Conservation (phyloP, 2,888 invertebrate species). For the Lacanobia wlatinum region DNA sequence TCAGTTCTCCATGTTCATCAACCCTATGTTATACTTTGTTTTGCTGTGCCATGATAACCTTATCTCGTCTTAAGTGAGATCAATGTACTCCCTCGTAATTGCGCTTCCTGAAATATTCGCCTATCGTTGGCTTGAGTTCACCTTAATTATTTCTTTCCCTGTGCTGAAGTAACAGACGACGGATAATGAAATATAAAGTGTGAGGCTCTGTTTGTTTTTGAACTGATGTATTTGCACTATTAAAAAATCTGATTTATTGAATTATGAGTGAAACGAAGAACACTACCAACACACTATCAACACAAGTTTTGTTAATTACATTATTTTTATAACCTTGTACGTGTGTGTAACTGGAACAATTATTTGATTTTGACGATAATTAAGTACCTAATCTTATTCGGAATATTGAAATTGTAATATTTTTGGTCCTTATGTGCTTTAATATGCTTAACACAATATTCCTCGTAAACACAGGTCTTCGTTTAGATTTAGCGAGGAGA, state of each 20-base stretch:
- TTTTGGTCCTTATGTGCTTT: background rate
- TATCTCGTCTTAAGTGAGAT: slow-evolving; percentile 54
- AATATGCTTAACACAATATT: background rate
- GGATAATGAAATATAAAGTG: background rate
- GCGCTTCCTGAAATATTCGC: slow-evolving; percentile 43
- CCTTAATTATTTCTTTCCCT: slow-evolving; percentile 35
- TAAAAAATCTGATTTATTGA: background rate
- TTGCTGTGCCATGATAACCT: slow-evolving; percentile 51
- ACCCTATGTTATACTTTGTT: slow-evolving; percentile 28
- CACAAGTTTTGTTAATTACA: too few relatives aligned
- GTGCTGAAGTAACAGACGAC: slow-evolving; percentile 14
- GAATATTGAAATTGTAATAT: too few relatives aligned
- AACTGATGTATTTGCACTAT: background rate
- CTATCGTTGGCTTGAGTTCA: slow-evolving; percentile 48
- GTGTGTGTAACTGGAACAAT: too few relatives aligned
- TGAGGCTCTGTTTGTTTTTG: background rate
- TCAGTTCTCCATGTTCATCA: slow-evolving; percentile 19
- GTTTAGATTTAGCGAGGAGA: background rate
- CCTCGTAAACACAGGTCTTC: background rate
- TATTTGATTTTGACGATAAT: too few relatives aligned
- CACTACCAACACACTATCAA: too few relatives aligned
- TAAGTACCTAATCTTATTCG: background rate
- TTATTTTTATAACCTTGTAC: too few relatives aligned
- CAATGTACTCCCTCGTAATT: slow-evolving; percentile 55
- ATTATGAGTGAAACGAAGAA: background rate